Evolutionary conservation across 2,113 vertebrate species (phyloP), one percentile per base, ranked within the genome.

Genomic region (Eupsittula cactorum): DNA sequence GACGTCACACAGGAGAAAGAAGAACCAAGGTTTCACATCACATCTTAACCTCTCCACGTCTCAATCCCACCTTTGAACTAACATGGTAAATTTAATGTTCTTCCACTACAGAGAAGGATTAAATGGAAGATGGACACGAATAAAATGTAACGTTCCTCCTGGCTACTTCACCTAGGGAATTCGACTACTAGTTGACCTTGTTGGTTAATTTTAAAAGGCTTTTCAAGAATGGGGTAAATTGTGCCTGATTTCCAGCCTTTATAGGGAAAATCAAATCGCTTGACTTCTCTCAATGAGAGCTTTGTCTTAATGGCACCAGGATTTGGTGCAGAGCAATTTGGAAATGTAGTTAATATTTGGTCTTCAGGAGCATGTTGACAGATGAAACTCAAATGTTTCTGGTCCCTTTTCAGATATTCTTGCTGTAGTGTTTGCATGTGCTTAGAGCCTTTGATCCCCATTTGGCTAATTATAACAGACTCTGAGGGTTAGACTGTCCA

Each of bases 331-430:
- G 42, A 62, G 44, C 70, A 84, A 94, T 52, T 86, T 65, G 76
- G 88, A 86, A 93, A 53, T 3, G 0, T 9, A 52, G 46, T 86
- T 85, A 67, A 71, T 63, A 67, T 59, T 90, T 64, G 44, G 41
- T 79, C 67, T 91, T 92, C 70, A 67, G 74, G 83, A 95, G 77
- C 41, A 50, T 46, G 65, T 42, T 95, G 93, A 94, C 70, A 95
- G 88, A 91, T 91, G 67, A 86, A 91, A 89, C 57, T 87, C 77
- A 82, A 87, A 82, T 86, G 86, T 89, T 97, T 91, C 77, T 93
- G 53, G 70, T 82, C 59, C 78, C 52, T 77, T 94, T 93, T 87
- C 65, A 84, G 80, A 76, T 84, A 82, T 53, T 88, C 67, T 75
- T 44, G 57, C 52, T 74, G 28, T 69, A 70, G 62, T 80, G 67